These are phyloP conservation scores for Plutomurus gul DNA, from an alignment of 1,140 invertebrate genomes.

Conservation along the genomic window DNA sequence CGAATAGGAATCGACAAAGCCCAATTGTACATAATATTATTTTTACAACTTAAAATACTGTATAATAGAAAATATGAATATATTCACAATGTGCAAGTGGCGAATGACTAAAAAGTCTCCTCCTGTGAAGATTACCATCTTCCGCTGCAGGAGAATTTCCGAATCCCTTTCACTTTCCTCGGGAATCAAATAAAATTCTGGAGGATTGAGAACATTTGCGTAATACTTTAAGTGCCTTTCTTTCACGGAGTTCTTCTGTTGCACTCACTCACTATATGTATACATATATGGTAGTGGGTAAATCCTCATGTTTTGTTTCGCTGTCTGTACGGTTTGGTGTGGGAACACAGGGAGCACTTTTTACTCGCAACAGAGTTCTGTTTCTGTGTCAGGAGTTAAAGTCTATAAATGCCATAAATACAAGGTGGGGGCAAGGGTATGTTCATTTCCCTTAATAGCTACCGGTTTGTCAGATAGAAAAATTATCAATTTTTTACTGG, in stretches of 20 bases:
- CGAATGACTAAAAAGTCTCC: constrained; percentile 8
- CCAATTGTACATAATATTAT: background rate
- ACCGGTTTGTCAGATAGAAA: constrained; percentile 41
- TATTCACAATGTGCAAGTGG: background rate
- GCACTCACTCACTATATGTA: background rate
- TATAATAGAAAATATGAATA: background rate
- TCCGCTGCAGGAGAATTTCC: constrained; percentile 2
- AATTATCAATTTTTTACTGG: background rate
- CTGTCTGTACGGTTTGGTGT: background rate
- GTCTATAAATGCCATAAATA: constrained; percentile 14
- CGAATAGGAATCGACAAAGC: background rate
- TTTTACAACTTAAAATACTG: too few relatives aligned
- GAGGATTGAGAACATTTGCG: background rate
- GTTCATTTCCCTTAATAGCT: constrained; percentile 43
- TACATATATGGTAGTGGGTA: background rate
- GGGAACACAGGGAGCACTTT: background rate
- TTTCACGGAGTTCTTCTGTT: constrained; percentile 1
- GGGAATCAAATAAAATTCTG: constrained; percentile 17
- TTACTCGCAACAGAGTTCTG: background rate
- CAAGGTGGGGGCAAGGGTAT: constrained; percentile 1
- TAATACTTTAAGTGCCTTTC: constrained; percentile 27
- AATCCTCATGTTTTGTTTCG: background rate
- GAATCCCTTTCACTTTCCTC: constrained; percentile 10
- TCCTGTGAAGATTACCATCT: constrained; percentile 26
- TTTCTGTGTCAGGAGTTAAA: background rate